phyloP scores from a whole-genome alignment of 2,797 vertebrate genomes.

The Pempheris klunzingeri region DNA sequence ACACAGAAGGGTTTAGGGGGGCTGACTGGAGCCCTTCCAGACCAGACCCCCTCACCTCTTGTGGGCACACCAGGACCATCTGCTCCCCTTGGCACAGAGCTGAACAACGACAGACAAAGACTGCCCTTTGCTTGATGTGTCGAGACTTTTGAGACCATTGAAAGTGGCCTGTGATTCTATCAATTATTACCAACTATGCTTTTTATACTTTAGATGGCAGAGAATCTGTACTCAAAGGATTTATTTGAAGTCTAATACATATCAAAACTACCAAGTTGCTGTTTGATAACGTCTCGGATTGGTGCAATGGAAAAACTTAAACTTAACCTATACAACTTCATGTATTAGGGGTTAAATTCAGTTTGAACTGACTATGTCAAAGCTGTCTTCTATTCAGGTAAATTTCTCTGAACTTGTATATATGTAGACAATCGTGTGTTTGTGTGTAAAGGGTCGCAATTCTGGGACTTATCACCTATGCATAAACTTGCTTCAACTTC shows the following conservation, averaged over 20 bases:
- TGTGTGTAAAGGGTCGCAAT: background rate
- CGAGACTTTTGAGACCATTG: background rate
- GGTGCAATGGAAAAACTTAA: background rate
- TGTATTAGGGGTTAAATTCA: background rate
- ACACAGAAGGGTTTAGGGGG: constrained; percentile 23
- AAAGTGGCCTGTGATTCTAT: constrained; percentile 1
- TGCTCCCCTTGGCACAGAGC: constrained; percentile 65
- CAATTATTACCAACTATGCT: background rate
- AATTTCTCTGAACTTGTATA: background rate
- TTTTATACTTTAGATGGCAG: background rate
- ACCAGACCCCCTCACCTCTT: constrained; percentile 62
- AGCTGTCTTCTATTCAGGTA: background rate
- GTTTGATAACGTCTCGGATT: background rate
- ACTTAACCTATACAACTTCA: background rate
- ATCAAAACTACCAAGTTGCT: background rate
- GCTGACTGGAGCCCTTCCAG: constrained; percentile 53
- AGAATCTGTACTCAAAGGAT: background rate
- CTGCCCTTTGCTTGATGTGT: constrained; percentile 40
- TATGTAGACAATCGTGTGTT: constrained; percentile 8
- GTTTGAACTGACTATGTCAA: background rate
- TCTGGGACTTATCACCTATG: too few relatives aligned
- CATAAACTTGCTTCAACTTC: too few relatives aligned
- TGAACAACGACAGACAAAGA: constrained; percentile 28
- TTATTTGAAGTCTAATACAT: background rate
- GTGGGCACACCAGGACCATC: constrained; percentile 69